A percentile compares a stretch with the other conserved stretches of the same genome.
Conservation (phyloP, 2,888 invertebrate genomes). For the Nipponacmea schrenckii region DNA sequence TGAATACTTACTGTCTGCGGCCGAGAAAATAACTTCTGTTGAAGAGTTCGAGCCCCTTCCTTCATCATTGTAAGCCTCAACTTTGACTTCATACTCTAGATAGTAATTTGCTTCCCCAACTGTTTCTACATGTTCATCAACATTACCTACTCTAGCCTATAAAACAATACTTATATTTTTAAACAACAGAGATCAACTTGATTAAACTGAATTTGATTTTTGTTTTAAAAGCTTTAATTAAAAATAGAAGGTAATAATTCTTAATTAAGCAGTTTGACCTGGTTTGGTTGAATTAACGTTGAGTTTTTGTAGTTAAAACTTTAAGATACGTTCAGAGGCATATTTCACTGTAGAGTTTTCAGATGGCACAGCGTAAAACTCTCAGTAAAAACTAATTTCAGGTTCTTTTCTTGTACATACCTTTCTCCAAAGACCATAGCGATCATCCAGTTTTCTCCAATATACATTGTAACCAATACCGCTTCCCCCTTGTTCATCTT, state of each 20-base stretch:
- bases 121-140: conserved; percentile 30
- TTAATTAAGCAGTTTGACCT: no score
- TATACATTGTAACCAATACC: conserved; percentile 90
- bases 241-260: no score
- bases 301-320: no score
- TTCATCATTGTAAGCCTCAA: conserved; percentile 65
- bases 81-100: conserved; percentile 63
- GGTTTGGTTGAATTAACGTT: no score
- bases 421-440: conserved; percentile 12
- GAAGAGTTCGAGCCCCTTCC: conserved; percentile 85
- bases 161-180: no score
- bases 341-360: no score
- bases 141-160: conserved; percentile 21
- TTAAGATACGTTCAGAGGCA: no score
- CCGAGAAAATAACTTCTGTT: conserved; percentile 73
- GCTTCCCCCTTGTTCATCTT: conserved; percentile 86
- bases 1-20: conserved; percentile 49
- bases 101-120: conserved; percentile 65
- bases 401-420: neutral
- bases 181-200: no score
- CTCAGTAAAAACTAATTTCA: no score
- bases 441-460: conserved; percentile 69
- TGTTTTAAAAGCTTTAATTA: no score
- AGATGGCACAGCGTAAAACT: no score
- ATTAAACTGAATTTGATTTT: no score